Conservation (phyloP, 2,113 vertebrate genomes). For the Corydoras maculifer region DNA sequence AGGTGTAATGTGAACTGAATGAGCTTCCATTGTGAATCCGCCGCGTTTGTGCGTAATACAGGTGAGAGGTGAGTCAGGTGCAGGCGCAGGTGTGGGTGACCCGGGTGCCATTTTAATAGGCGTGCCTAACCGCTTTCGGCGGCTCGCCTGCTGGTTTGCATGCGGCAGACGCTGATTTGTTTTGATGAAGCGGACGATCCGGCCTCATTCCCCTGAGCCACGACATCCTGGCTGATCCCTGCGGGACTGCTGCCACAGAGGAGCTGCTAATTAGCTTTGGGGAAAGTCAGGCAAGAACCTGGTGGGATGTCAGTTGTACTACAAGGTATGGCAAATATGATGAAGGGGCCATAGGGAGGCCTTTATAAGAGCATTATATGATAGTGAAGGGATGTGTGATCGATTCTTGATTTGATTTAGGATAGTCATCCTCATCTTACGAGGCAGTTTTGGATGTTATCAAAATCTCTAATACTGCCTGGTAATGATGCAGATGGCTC, state of each 20-base stretch:
- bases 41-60: conserved; percentile 24
- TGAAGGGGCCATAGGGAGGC: not conserved
- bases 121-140: conserved; percentile 46
- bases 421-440: conserved; percentile 79
- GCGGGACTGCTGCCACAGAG: conserved; percentile 1
- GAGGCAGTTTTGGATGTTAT: conserved; percentile 87
- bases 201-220: conserved; percentile 28
- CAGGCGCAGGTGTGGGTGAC: conserved; percentile 32
- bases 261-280: conserved; percentile 24
- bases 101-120: conserved; percentile 51
- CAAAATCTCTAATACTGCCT: conserved; percentile 86
- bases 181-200: conserved; percentile 31
- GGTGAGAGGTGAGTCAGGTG: conserved; percentile 41
- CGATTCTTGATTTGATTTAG: conserved; percentile 23
- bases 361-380: no score
- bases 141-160: conserved; percentile 4
- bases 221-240: conserved; percentile 4
- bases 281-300: conserved; percentile 3
- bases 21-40: conserved; percentile 9
- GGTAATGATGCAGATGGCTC: conserved; percentile 85
- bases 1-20: not conserved
- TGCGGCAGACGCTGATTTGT: conserved; percentile 28
- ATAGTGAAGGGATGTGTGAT: no score
- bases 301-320: not conserved
- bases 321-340: not conserved